These are phyloP conservation scores for Leucozona laternaria DNA, from an alignment of 2,888 invertebrate genomes.

Conservation along the genomic window DNA sequence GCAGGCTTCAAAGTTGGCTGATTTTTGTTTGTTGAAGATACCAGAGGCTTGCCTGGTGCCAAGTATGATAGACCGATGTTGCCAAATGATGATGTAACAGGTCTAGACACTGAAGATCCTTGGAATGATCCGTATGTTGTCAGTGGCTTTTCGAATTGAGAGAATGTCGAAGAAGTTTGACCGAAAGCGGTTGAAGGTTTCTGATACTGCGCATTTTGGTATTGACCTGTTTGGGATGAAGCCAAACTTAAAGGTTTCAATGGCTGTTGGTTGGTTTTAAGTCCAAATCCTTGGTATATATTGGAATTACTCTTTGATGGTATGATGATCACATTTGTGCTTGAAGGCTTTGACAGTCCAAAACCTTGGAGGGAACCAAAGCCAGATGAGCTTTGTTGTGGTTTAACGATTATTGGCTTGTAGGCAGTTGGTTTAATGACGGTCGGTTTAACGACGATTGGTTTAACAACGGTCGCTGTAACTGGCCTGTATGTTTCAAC, in stretches of 20 bases:
- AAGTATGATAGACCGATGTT: background rate
- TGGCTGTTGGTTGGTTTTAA: slow-evolving; percentile 5
- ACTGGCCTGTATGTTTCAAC: background rate
- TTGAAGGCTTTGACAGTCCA: background rate
- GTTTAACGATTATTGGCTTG: too few relatives aligned
- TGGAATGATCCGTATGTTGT: background rate
- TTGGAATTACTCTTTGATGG: background rate
- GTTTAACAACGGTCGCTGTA: background rate
- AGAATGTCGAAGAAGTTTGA: background rate
- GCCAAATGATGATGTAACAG: background rate
- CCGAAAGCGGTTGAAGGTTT: background rate
- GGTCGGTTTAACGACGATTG: background rate
- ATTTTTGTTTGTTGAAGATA: background rate
- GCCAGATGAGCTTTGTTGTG: background rate
- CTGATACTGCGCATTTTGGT: background rate
- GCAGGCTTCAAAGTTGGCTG: background rate
- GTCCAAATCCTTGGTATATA: background rate
- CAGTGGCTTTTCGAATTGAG: background rate
- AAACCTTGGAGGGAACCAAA: background rate
- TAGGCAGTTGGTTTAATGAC: too few relatives aligned
- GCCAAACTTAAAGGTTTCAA: background rate
- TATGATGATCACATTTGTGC: too few relatives aligned
- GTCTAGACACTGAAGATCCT: background rate
- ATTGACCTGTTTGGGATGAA: background rate
- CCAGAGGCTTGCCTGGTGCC: slow-evolving; percentile 2